These are phyloP conservation scores for Brienomyrus longianalis DNA, from an alignment of 2,113 vertebrate genomes.

Conservation along the genomic window DNA sequence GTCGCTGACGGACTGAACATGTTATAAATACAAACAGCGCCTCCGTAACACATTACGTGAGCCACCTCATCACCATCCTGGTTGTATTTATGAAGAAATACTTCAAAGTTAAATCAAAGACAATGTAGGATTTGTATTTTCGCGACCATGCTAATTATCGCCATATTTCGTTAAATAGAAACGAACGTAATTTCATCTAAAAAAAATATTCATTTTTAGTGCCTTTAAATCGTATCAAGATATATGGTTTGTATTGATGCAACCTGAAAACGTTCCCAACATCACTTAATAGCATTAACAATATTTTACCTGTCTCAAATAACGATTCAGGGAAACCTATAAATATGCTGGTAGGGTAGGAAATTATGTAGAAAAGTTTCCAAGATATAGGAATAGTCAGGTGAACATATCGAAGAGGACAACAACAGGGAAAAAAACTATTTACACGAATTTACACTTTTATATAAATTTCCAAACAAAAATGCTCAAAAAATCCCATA, in stretches of 20 bases:
- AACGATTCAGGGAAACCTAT: background rate
- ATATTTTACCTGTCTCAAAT: background rate
- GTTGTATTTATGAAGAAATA: background rate
- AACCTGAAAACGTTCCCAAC: background rate
- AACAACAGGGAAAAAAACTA: background rate
- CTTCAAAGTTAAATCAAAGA: background rate
- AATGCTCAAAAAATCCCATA: background rate
- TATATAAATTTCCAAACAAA: background rate
- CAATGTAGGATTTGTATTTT: background rate
- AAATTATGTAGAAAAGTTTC: background rate
- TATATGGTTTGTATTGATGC: background rate
- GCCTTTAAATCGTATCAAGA: background rate
- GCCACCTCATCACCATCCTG: background rate
- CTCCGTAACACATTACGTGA: constrained; percentile 14
- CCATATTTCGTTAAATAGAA: background rate
- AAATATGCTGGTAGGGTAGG: background rate
- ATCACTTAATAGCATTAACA: background rate
- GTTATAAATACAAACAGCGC: constrained; percentile 54
- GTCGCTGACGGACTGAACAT: constrained; percentile 26
- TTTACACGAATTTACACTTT: background rate
- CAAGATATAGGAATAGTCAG: background rate
- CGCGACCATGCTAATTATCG: background rate
- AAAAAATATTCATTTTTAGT: background rate
- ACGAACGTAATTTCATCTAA: background rate
- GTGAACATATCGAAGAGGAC: too few relatives aligned